These are phyloP conservation scores for Pseudomyrmex gracilis DNA, from an alignment of 1,140 invertebrate genomes.

Conservation along the genomic window DNA sequence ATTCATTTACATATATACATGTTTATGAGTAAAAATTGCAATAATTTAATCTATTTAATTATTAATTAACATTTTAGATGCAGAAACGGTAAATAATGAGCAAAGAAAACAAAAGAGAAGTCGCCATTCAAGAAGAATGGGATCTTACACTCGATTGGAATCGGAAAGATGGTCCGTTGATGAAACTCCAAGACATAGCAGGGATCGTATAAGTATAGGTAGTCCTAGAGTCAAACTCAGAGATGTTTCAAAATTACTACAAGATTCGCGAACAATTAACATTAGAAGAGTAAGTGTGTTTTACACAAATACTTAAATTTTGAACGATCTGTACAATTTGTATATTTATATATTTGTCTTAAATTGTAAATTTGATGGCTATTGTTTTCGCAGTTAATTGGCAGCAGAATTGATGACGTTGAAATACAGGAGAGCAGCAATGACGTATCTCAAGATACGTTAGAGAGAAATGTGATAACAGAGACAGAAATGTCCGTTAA, in stretches of 20 bases:
- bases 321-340: neutral
- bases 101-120: conserved; percentile 68
- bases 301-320: neutral
- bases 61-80: conserved; percentile 5
- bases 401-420: conserved; percentile 3
- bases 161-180: conserved; percentile 65
- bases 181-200: neutral
- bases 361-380: neutral
- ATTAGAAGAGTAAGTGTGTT: conserved; percentile 72
- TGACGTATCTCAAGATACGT: neutral
- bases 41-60: neutral
- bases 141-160: conserved; percentile 66
- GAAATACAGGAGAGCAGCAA: conserved; percentile 4
- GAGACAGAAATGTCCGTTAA: conserved; percentile 48
- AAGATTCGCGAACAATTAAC: conserved; percentile 80
- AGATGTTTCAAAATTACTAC: conserved; percentile 80
- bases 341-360: too few species aligned
- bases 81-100: conserved; percentile 63
- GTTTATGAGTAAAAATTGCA: too few species aligned
- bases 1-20: too few species aligned
- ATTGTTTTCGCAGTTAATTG: conserved; percentile 51
- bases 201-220: conserved; percentile 60
- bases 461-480: conserved; percentile 15
- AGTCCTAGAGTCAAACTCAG: conserved; percentile 79
- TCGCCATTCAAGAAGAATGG: conserved; percentile 66